Conservation (phyloP, 2,113 vertebrate genomes). For the Falcunculus frontatus region DNA sequence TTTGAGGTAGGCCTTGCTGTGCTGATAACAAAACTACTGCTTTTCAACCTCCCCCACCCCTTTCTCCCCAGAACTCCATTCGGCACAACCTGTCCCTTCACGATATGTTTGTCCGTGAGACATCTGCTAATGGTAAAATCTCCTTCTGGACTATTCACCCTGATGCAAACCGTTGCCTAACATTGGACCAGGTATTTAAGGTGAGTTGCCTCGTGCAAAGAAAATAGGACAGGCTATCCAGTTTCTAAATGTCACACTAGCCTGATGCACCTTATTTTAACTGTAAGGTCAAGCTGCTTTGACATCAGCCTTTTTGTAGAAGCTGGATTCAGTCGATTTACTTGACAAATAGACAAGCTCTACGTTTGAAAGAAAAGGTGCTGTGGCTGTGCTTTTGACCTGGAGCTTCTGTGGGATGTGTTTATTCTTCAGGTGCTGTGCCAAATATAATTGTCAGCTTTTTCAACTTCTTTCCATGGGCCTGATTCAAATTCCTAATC, state of each 20-base stretch:
- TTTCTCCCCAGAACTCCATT: slow-evolving; percentile 87
- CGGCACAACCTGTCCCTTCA: slow-evolving; percentile 95
- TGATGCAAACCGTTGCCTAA: slow-evolving; percentile 89
- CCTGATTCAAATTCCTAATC: not conserved
- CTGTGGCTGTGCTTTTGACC: not conserved
- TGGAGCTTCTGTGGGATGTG: not conserved
- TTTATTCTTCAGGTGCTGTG: not conserved
- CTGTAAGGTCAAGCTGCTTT: not conserved
- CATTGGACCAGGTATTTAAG: slow-evolving; percentile 91
- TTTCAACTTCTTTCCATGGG: not conserved
- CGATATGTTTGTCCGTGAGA: slow-evolving; percentile 92
- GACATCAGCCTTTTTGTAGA: not conserved
- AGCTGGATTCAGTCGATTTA: not conserved
- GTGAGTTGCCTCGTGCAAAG: slow-evolving; percentile 57
- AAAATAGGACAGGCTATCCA: not conserved
- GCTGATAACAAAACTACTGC: not conserved
- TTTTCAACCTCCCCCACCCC: not conserved
- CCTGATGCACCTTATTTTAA: not conserved
- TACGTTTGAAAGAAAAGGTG: not conserved
- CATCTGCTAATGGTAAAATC: slow-evolving; percentile 80
- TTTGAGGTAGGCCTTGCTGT: not conserved
- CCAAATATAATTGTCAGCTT: not conserved
- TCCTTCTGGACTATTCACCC: slow-evolving; percentile 96
- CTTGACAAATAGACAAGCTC: not conserved
- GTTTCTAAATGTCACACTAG: not conserved